Conservation (phyloP, 35 echinoderm and acorn worm genomes). For the Eucidaris tribuloides region DNA sequence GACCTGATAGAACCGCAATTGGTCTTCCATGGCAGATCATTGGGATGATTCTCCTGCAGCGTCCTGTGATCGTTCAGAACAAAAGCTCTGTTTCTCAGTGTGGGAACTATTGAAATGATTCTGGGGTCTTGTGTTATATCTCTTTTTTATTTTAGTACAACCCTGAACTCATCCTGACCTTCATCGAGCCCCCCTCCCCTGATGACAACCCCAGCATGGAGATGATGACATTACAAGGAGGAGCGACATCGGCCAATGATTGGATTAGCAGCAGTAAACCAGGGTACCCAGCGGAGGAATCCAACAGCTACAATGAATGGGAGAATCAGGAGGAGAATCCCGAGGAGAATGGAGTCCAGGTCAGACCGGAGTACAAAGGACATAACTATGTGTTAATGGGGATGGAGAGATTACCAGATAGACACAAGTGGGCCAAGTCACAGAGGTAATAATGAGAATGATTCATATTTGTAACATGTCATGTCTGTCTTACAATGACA, state of each 20-base stretch:
- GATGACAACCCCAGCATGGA: conserved; percentile 27
- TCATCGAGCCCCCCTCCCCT: conserved; percentile 40
- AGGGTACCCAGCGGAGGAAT: background rate
- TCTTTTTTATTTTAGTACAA: conserved; percentile 26
- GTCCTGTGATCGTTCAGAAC: too few relatives aligned
- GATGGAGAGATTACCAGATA: conserved; percentile 56
- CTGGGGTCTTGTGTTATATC: too few relatives aligned
- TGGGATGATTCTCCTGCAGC: too few relatives aligned
- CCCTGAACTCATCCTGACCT: conserved; percentile 69
- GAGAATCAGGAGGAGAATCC: conserved; percentile 15
- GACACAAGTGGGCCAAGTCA: conserved; percentile 83
- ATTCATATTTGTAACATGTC: too few relatives aligned
- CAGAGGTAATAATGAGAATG: conserved; percentile 82
- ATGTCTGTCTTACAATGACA: too few relatives aligned
- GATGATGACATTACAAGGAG: conserved; percentile 43
- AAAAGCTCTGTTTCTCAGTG: too few relatives aligned
- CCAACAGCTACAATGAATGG: background rate
- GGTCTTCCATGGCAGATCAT: too few relatives aligned
- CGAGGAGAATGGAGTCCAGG: conserved; percentile 1
- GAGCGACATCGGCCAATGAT: conserved; percentile 14
- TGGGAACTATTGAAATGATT: too few relatives aligned
- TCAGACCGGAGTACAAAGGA: conserved; percentile 51
- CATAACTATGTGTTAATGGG: conserved; percentile 65
- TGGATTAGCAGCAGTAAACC: conserved; percentile 23
- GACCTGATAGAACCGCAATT: too few relatives aligned